phyloP scores from a whole-genome alignment of 2,113 vertebrate species.

The Gasterosteus aculeatus region DNA sequence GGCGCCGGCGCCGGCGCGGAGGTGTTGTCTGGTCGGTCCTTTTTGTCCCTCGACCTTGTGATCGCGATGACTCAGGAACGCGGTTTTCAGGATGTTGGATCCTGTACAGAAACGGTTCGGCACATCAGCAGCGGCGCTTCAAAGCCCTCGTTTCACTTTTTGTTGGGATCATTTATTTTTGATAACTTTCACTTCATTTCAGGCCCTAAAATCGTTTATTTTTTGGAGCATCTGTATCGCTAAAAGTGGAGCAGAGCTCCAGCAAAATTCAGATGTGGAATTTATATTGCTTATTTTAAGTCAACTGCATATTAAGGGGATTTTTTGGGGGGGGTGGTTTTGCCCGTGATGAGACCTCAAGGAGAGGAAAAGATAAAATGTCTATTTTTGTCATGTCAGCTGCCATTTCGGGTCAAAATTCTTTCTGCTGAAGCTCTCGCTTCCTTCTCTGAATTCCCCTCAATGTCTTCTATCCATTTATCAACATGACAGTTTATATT shows the following conservation, averaged over 20 bases:
- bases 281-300: conserved; percentile 1
- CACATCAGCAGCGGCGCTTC: neutral
- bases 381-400: conserved; percentile 26
- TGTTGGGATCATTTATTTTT: conserved; percentile 28
- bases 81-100: conserved; percentile 15
- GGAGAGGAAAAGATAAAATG: conserved; percentile 11
- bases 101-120: conserved; percentile 1
- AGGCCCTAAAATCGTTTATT: neutral
- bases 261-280: conserved; percentile 2
- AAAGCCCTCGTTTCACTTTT: conserved; percentile 10
- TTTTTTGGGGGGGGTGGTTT: neutral
- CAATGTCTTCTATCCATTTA: conserved; percentile 41
- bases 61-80: too few species aligned
- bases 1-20: too few species aligned
- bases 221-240: neutral
- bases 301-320: neutral
- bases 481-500: conserved; percentile 58
- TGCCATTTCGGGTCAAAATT: conserved; percentile 44
- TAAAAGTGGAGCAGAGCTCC: neutral
- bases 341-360: conserved; percentile 1
- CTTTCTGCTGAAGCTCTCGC: conserved; percentile 23
- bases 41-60: too few species aligned
- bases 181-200: neutral
- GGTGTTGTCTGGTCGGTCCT: too few species aligned
- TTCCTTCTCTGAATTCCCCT: conserved; percentile 20